Conservation (phyloP, 2,113 vertebrate genomes). For the Sinocyclocheilus anshuiensis region DNA sequence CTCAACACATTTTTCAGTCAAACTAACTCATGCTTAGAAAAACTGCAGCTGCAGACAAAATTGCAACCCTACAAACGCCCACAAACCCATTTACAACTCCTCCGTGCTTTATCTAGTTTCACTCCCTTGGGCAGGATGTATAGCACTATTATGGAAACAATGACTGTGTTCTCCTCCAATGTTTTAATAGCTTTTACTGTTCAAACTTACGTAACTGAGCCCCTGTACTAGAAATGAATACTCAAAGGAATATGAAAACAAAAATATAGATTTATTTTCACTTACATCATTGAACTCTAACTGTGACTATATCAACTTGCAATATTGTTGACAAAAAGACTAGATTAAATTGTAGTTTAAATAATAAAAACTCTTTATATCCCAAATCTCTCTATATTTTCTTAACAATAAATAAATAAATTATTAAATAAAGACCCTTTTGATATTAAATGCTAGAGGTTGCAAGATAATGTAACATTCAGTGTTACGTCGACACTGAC, state of each 20-base stretch:
- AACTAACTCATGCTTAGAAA: slow-evolving; percentile 57
- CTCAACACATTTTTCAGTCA: slow-evolving; percentile 56
- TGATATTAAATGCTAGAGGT: too few species aligned
- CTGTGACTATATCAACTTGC: too few species aligned
- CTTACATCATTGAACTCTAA: too few species aligned
- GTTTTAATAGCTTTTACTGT: neutral
- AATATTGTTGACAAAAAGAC: too few species aligned
- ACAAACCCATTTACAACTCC: neutral
- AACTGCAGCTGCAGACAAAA: slow-evolving; percentile 61
- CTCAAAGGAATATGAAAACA: neutral
- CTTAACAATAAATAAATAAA: too few species aligned
- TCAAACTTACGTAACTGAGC: neutral
- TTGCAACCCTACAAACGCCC: slow-evolving; percentile 57
- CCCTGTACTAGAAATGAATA: neutral
- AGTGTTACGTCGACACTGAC: too few species aligned
- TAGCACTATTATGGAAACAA: neutral
- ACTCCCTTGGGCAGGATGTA: neutral
- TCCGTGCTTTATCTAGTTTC: neutral
- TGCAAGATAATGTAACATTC: too few species aligned
- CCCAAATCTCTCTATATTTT: too few species aligned
- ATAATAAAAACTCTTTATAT: too few species aligned
- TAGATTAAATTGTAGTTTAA: too few species aligned
- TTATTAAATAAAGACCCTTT: too few species aligned
- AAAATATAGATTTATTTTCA: neutral
- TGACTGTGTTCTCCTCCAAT: neutral